Evolutionary conservation across 1,140 invertebrate species (phyloP).

Genomic region (Sitophilus oryzae): DNA sequence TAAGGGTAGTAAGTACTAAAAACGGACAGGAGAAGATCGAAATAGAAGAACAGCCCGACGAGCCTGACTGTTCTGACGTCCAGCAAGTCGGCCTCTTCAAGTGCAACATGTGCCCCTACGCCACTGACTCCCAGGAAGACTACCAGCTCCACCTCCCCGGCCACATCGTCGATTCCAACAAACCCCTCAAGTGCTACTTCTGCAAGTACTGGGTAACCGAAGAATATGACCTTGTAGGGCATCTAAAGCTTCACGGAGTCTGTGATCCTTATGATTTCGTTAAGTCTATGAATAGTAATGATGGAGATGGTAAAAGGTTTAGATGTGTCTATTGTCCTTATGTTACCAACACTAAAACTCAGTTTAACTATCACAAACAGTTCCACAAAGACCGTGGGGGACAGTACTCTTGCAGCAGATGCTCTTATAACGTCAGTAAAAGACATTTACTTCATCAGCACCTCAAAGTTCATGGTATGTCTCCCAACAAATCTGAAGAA

Average conservation of each 20-base stretch:
- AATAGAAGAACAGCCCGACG: constrained; percentile 39
- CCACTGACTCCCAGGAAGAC: constrained; percentile 54
- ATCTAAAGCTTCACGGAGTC: constrained; percentile 38
- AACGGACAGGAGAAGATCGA: constrained; percentile 45
- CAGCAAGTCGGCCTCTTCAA: constrained; percentile 38
- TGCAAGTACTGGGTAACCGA: constrained; percentile 70
- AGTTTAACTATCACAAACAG: constrained; percentile 79
- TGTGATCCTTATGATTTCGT: constrained; percentile 32
- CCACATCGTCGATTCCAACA: constrained; percentile 62
- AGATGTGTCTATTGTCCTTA: constrained; percentile 71
- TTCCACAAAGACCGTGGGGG: constrained; percentile 69
- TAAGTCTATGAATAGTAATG: constrained; percentile 13
- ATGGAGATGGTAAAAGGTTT: constrained; percentile 52
- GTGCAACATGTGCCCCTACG: constrained; percentile 74
- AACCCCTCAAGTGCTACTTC: constrained; percentile 72
- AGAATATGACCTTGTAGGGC: constrained; percentile 40
- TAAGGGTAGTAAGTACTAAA: constrained; percentile 54
- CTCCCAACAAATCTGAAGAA: constrained; percentile 37
- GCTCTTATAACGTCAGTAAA: constrained; percentile 77
- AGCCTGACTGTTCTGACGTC: constrained; percentile 38
- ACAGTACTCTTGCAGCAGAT: constrained; percentile 72
- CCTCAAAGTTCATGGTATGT: constrained; percentile 63
- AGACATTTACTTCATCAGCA: constrained; percentile 73
- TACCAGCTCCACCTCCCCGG: constrained; percentile 66
- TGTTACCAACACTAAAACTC: constrained; percentile 75